Evolutionary conservation across 2,113 vertebrate genomes (phyloP), one percentile per base, ranked within the genome.

Genomic region (Cinclus mexicanus): DNA sequence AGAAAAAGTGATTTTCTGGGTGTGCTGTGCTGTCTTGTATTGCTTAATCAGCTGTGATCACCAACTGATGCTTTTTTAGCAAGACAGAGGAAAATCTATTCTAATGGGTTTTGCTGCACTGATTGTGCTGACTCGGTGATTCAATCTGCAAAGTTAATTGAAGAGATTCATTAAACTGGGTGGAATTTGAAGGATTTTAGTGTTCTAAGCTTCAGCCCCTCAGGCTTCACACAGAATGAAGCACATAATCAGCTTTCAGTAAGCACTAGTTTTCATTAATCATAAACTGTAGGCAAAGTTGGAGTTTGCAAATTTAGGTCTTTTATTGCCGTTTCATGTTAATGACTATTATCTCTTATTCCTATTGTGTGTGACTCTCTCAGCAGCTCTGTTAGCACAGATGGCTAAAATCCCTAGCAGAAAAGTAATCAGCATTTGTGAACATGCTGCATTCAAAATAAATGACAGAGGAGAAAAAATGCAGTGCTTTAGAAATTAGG

Each of bases 241-340:
- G 92, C 81, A 96, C 89, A 94, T 97, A 96, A 98, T 97, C 97
- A 95, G 93, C 91, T 97, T 97, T 97, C 94, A 92, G 92, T 93
- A 95, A 97, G 79, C 87, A 86, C 87, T 91, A 69, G 50, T 97
- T 93, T 95, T 89, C 97, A 97, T 98, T 97, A 97, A 98, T 98
- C 97, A 96, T 97, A 96, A 97, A 97, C 89, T 87, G 42, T 88
- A 93, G 96, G 96, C 86, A 96, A 95, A 97, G 91, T 95, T 94
- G 89, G 77, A 94, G 88, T 95, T 95, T 97, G 95, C 81, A 96
- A 94, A 97, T 96, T 97, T 96, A 95, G 91, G 86, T 94, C 80
- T 89, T 90, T 97, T 97, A 94, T 95, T 96, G 92, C 96, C 97
- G 86, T 91, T 98, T 97, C 87, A 83, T 92, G 95, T 95, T 98